Percentiles rank a stretch among this genome's conserved stretches.
phyloP scores from a whole-genome alignment of 2,888 invertebrate genomes.

The Pyralis farinalis region DNA sequence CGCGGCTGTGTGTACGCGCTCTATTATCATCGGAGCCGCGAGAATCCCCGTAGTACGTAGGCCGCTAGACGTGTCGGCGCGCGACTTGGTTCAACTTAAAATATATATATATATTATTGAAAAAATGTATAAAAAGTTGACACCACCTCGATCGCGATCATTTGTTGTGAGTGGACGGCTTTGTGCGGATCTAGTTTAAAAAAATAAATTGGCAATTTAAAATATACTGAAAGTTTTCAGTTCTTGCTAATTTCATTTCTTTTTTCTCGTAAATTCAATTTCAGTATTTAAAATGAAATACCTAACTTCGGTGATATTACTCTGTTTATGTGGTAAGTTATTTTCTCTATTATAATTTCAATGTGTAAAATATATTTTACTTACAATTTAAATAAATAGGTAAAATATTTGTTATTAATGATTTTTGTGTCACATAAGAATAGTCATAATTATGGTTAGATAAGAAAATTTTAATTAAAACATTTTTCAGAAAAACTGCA shows the following conservation, averaged over 20 bases:
- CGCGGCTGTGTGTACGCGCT: slow-evolving; percentile 25
- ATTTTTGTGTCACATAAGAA: too few relatives aligned
- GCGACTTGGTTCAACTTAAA: slow-evolving; percentile 22
- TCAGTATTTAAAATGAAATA: slow-evolving; percentile 32
- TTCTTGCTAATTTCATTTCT: background rate
- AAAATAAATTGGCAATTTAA: slow-evolving; percentile 13
- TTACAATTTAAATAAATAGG: too few relatives aligned
- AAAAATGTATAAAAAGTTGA: slow-evolving; percentile 55
- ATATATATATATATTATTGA: slow-evolving; percentile 24
- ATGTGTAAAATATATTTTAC: too few relatives aligned
- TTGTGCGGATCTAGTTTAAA: slow-evolving; percentile 28
- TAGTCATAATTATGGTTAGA: background rate
- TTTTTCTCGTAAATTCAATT: slow-evolving; percentile 6
- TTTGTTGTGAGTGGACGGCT: slow-evolving; percentile 34
- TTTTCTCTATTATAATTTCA: background rate
- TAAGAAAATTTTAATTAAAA: background rate
- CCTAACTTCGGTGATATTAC: slow-evolving; percentile 33
- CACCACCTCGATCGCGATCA: slow-evolving; percentile 28
- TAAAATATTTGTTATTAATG: too few relatives aligned
- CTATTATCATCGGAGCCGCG: slow-evolving; percentile 37
- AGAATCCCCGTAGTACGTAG: slow-evolving; percentile 26
- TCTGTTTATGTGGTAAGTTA: slow-evolving; percentile 44
- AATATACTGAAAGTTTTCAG: slow-evolving; percentile 10
- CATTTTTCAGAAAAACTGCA: too few relatives aligned
- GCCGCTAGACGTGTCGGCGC: slow-evolving; percentile 22